Evolutionary conservation across 2,797 vertebrate genomes (phyloP).

Genomic region (Margarornis squamiger): DNA sequence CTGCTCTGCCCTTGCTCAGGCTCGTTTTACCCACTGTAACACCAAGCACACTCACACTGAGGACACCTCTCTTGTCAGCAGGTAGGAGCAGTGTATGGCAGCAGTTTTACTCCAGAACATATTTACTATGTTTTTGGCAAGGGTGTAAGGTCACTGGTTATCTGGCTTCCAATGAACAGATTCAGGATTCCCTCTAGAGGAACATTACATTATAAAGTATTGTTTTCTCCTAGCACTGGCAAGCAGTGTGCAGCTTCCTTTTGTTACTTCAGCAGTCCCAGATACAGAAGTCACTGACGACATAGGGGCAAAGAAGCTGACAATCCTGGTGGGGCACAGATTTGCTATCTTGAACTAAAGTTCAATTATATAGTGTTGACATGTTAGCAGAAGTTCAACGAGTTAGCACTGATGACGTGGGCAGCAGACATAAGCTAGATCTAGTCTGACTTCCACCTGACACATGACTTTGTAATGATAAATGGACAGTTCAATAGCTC

Average conservation of each 20-base stretch:
- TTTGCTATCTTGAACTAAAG: conserved; percentile 45
- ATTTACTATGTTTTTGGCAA: background rate
- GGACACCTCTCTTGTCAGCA: background rate
- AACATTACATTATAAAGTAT: background rate
- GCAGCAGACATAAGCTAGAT: background rate
- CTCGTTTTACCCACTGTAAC: background rate
- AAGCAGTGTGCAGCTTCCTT: background rate
- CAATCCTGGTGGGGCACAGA: background rate
- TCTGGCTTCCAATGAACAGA: background rate
- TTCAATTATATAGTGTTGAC: background rate
- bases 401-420: background rate
- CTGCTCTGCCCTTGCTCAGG: background rate
- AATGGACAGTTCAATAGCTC: background rate
- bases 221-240: background rate
- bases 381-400: background rate
- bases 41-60: rapidly evolving
- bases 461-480: background rate
- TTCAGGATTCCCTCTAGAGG: background rate
- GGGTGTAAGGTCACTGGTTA: background rate
- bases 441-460: background rate
- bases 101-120: background rate
- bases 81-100: background rate
- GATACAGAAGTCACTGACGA: background rate
- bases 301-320: background rate
- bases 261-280: background rate